phyloP scores from a whole-genome alignment of 2,113 vertebrate genomes.

The Pluvialis apricaria region DNA sequence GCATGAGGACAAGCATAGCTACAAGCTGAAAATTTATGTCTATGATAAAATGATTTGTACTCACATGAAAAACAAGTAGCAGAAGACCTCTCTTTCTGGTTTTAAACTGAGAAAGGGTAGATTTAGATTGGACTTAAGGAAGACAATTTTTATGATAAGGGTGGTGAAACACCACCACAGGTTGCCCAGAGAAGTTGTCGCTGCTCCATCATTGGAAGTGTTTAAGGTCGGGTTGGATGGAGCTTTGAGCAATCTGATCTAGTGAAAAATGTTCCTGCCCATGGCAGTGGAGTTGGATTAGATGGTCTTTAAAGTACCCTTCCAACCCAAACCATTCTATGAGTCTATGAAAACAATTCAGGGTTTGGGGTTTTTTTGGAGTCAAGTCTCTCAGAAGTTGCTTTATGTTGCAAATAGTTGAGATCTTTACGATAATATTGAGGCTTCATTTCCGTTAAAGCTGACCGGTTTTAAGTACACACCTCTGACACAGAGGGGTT shows the following conservation, averaged over 20 bases:
- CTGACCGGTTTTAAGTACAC: background rate
- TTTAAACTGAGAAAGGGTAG: background rate
- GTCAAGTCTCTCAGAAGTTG: background rate
- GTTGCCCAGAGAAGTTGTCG: background rate
- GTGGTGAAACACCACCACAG: background rate
- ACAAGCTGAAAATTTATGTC: background rate
- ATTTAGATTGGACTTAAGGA: background rate
- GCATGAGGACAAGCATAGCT: background rate
- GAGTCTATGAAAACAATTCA: background rate
- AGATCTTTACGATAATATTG: background rate
- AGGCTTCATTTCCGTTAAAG: background rate
- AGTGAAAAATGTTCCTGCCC: background rate
- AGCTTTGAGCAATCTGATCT: background rate
- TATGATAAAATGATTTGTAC: background rate
- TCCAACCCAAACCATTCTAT: background rate
- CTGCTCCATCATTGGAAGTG: fast-evolving
- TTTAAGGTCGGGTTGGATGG: background rate
- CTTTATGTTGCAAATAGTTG: background rate
- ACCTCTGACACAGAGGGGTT: background rate
- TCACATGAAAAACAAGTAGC: background rate
- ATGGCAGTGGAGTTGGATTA: background rate
- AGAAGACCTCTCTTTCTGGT: background rate
- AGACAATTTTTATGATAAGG: background rate
- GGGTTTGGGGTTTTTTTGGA: background rate
- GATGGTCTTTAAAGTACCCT: background rate